These are phyloP conservation scores for Clistopyga incitator DNA, from an alignment of 2,888 invertebrate genomes.

Conservation along the genomic window DNA sequence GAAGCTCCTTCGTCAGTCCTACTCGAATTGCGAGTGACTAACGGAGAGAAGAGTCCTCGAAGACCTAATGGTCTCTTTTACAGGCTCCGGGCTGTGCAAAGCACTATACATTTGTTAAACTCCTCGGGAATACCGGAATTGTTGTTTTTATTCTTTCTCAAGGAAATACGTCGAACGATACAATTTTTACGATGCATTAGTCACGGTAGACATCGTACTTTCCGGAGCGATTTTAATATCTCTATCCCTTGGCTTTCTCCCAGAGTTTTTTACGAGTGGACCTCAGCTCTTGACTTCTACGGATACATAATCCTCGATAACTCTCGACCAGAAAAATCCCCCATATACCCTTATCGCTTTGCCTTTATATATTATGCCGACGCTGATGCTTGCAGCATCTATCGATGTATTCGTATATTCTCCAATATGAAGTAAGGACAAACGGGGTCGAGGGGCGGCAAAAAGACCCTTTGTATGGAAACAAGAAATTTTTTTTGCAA, in stretches of 20 bases:
- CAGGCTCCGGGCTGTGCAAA: background rate
- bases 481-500: too few species aligned
- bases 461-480: background rate
- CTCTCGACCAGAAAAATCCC: constrained; percentile 14
- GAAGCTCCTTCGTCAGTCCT: constrained; percentile 33
- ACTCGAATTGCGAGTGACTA: constrained; percentile 11
- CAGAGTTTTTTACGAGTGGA: constrained; percentile 9
- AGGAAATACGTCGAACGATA: background rate
- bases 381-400: background rate
- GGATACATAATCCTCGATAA: constrained; percentile 32
- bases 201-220: constrained; percentile 9
- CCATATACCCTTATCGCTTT: background rate
- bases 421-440: background rate
- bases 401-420: constrained; percentile 1
- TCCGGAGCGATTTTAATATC: constrained; percentile 3
- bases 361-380: background rate
- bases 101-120: background rate
- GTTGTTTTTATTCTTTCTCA: background rate
- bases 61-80: background rate
- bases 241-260: background rate
- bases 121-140: constrained; percentile 14
- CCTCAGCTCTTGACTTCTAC: constrained; percentile 4
- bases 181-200: constrained; percentile 10
- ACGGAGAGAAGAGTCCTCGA: constrained; percentile 11
- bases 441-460: background rate